Evolutionary conservation across 2,113 vertebrate species (phyloP).

Genomic region (Albula glossodonta): DNA sequence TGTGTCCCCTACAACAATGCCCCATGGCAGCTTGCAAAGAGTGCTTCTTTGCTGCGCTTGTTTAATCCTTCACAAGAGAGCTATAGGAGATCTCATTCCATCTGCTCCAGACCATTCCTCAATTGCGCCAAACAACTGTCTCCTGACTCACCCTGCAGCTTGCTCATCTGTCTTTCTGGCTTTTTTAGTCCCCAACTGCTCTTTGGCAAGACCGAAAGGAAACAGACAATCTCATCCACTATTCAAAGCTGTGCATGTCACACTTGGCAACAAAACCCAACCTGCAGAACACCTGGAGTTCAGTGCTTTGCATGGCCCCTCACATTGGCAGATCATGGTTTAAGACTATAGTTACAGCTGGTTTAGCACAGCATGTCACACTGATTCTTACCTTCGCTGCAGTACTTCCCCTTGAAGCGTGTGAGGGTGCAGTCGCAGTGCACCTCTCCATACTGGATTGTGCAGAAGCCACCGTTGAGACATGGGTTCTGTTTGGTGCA

Average conservation of each 20-base stretch:
- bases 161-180: neutral
- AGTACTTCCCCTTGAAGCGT: constrained; percentile 87
- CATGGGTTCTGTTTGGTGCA: constrained; percentile 87
- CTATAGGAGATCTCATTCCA: constrained; percentile 9
- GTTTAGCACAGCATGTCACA: neutral
- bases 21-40: neutral
- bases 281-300: neutral
- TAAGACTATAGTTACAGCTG: neutral
- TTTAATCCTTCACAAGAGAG: constrained; percentile 7
- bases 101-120: constrained; percentile 5
- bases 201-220: neutral
- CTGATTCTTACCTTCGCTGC: constrained; percentile 86
- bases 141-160: neutral
- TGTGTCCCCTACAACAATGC: neutral
- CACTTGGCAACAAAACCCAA: neutral
- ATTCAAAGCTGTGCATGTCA: neutral
- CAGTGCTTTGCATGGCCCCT: neutral
- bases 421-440: constrained; percentile 89
- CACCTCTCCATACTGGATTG: constrained; percentile 81
- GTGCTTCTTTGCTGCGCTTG: neutral
- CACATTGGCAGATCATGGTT: neutral
- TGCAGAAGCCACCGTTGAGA: constrained; percentile 90
- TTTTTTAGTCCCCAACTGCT: neutral
- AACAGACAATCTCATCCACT: neutral
- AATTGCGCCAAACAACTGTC: neutral